phyloP scores from a whole-genome alignment of 2,797 vertebrate species.

The Coluber constrictor region DNA sequence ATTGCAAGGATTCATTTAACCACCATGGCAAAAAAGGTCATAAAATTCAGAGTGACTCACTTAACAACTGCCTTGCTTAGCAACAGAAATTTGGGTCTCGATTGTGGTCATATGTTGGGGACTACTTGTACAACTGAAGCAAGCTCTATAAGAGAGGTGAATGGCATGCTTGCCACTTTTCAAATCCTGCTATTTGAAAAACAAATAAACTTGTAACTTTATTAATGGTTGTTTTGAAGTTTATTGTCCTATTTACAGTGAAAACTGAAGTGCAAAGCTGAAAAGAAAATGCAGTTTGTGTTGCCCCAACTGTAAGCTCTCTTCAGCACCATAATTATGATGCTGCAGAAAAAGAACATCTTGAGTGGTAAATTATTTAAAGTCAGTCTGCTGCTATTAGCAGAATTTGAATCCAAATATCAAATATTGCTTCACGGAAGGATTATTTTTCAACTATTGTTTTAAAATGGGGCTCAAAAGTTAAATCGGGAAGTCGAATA shows the following conservation, averaged over 20 bases:
- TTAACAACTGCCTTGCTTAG: background rate
- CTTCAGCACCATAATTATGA: background rate
- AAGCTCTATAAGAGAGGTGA: background rate
- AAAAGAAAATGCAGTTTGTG: background rate
- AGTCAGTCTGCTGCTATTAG: background rate
- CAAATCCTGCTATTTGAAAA: background rate
- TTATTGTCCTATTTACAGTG: background rate
- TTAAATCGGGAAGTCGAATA: background rate
- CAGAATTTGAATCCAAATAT: background rate
- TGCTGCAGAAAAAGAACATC: background rate
- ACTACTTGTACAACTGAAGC: background rate
- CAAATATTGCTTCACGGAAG: background rate
- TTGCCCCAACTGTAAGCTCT: background rate
- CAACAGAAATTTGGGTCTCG: background rate
- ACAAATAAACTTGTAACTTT: background rate
- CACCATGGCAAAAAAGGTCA: background rate
- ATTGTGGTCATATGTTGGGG: background rate
- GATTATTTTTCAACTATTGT: background rate
- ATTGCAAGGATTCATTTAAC: background rate
- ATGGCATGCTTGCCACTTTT: background rate
- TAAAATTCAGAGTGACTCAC: background rate
- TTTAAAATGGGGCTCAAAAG: background rate
- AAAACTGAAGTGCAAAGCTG: background rate
- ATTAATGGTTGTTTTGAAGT: background rate
- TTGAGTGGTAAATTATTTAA: constrained; percentile 2